Conservation (phyloP, 2,888 invertebrate species). For the Limulus polyphemus region DNA sequence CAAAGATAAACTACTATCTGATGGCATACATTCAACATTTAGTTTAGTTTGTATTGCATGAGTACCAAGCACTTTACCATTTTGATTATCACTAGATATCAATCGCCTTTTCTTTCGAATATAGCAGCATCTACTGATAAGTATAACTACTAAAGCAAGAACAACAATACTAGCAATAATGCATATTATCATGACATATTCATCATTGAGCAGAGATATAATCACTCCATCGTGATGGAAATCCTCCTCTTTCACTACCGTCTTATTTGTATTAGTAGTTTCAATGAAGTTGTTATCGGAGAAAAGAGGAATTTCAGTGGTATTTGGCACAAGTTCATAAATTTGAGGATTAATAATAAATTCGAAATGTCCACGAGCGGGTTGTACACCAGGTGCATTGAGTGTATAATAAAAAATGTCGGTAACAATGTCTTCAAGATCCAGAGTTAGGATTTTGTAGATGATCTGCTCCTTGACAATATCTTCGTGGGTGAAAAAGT, state of each 20-base stretch:
- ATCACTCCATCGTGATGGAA: constrained; percentile 32
- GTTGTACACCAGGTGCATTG: constrained; percentile 67
- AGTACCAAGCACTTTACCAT: constrained; percentile 16
- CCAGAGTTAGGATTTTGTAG: constrained; percentile 12
- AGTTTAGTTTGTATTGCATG: constrained; percentile 24
- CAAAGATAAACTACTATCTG: constrained; percentile 16
- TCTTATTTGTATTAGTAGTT: background rate
- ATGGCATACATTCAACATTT: constrained; percentile 18
- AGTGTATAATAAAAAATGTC: constrained; percentile 67
- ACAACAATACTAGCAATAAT: constrained; percentile 47
- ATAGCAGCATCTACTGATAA: constrained; percentile 42
- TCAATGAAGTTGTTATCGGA: too few species aligned
- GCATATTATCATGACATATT: constrained; percentile 47
- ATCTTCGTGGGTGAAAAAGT: constrained; percentile 75
- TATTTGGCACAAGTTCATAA: background rate
- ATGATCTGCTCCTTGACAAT: constrained; percentile 57
- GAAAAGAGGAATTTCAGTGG: constrained; percentile 2
- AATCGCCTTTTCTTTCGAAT: constrained; percentile 6
- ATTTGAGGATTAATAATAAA: too few species aligned
- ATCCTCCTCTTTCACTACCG: background rate
- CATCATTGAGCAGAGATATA: constrained; percentile 44
- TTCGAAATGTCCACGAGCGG: constrained; percentile 59
- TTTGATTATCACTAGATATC: background rate
- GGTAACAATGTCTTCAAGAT: constrained; percentile 33
- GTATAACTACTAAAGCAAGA: constrained; percentile 42